Percentiles rank a stretch among this genome's conserved stretches.
These are phyloP conservation scores for Acleris cristana DNA, from an alignment of 2,888 invertebrate species.

Conservation along the genomic window DNA sequence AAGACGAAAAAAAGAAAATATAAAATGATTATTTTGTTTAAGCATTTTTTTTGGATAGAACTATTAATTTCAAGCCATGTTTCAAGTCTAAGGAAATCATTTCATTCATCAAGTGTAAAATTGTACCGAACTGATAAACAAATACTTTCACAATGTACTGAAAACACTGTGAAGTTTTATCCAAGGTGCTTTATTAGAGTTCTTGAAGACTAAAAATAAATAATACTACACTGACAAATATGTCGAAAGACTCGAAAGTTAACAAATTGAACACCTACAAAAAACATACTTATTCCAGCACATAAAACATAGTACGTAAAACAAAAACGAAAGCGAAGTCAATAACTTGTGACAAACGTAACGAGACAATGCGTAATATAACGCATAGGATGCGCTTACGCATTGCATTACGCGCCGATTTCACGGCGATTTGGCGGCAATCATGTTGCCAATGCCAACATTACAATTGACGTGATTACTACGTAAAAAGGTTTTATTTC, in stretches of 20 bases:
- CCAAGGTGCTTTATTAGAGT: too few relatives aligned
- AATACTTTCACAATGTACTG: too few relatives aligned
- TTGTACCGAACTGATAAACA: too few relatives aligned
- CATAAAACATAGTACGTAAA: slow-evolving; percentile 1
- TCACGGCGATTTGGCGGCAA: slow-evolving; percentile 56
- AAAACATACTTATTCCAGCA: background rate
- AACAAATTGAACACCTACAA: background rate
- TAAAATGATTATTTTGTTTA: too few relatives aligned
- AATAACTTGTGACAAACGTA: slow-evolving; percentile 22
- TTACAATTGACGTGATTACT: slow-evolving; percentile 18
- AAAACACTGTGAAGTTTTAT: too few relatives aligned
- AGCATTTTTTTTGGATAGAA: too few relatives aligned
- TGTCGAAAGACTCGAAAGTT: background rate
- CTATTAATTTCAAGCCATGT: too few relatives aligned
- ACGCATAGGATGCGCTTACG: slow-evolving; percentile 17
- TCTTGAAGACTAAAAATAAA: too few relatives aligned
- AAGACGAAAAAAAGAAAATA: too few relatives aligned
- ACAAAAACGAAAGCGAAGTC: slow-evolving; percentile 31
- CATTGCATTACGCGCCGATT: slow-evolving; percentile 51
- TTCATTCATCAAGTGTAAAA: rapidly evolving
- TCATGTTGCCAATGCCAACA: slow-evolving; percentile 37
- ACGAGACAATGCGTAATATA: slow-evolving; percentile 23
- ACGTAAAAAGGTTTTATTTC: slow-evolving; percentile 17
- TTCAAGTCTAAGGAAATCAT: too few relatives aligned
- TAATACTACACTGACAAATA: too few relatives aligned